Percentiles rank a stretch among this genome's conserved stretches.
Conservation (phyloP, 92 coral and sea anemone species). For the Phenganax marumi region DNA sequence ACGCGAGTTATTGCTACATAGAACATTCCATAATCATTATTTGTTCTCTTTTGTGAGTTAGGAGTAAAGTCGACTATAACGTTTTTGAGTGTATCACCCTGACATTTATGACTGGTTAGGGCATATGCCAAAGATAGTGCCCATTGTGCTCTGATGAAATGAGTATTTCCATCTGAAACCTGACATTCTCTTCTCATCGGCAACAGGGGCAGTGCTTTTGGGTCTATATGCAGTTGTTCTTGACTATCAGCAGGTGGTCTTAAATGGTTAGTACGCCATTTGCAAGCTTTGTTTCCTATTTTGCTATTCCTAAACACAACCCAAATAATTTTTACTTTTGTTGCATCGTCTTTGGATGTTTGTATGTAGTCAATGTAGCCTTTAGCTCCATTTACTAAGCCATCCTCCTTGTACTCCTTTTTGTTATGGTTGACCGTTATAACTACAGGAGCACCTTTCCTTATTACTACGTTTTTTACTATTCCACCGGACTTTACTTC, state of each 20-base stretch:
- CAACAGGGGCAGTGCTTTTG: conserved; percentile 3
- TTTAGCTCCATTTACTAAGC: conserved; percentile 22
- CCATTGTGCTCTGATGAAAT: conserved; percentile 29
- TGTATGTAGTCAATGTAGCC: conserved; percentile 18
- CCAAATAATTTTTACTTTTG: conserved; percentile 12
- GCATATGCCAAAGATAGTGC: conserved; percentile 22
- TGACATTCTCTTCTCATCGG: conserved; percentile 11
- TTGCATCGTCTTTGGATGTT: conserved; percentile 7
- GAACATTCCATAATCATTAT: conserved; percentile 21
- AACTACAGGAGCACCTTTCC: conserved; percentile 14
- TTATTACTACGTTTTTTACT: conserved; percentile 6
- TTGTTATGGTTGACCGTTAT: conserved; percentile 22
- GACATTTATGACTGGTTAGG: conserved; percentile 13
- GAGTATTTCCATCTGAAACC: conserved; percentile 6
- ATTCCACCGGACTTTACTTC: conserved; percentile 5
- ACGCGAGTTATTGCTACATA: conserved; percentile 7
- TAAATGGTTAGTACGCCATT: conserved; percentile 2
- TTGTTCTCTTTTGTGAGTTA: conserved; percentile 22
- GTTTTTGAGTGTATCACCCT: conserved; percentile 8
- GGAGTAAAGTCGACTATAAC: conserved; percentile 29
- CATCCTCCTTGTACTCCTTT: conserved; percentile 19
- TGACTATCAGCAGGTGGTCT: neutral
- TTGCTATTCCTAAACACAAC: conserved; percentile 10
- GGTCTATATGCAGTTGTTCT: neutral
- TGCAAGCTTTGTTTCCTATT: neutral